Base-by-base conservation (phyloP, 1,140 invertebrate genomes). In the Drosophila grimshawi region DNA sequence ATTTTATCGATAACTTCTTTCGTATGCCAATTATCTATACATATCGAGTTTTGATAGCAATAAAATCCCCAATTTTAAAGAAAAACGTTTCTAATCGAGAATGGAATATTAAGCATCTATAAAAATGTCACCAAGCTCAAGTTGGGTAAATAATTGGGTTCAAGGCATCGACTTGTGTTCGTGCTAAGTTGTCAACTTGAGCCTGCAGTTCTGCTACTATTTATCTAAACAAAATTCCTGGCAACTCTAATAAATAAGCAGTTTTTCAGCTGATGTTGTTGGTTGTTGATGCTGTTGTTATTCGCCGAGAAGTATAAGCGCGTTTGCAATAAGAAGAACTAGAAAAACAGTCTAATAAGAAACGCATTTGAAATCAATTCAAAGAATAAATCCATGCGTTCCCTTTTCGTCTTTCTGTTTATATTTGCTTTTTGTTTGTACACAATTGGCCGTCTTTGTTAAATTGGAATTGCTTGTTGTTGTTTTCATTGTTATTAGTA, bases 361-460 rank as follows among this genome's bases (percentile, higher is more conserved):
- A 68, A 67, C 66, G 62, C 76, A 79, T 76, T 79, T 69, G 71
- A 71, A 82, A 76, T 78, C 62, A 52, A 76, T 83, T 83, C 72
- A 63, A 62, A 53, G 80, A 46, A 68, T 65, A 82, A 81, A 60
- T 65, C 45, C 19, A 56, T 65, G 49, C 45, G 39, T 57, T 76
- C 37, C 52, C 59, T 46, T 77, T 78, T 56, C 74, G 1, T 19
- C 33, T 49, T 57, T 55, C 48, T 52, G 66, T 52, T 19, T 19
- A 19, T 19, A 19, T 19, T 19, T 19, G 19, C 48, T 61, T 45
- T 63, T 33, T 56, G 3, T 56, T 33, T 45, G 30, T 29, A 51
- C 35, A 29, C 46, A 49, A 46, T 76, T 76, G 45, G 37, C 59
- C 56, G 64, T 53, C 55, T 56, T 51, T 67, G 46, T 37, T 46